Base-by-base conservation (phyloP, 2,113 vertebrate genomes). In the Atrichornis clamosus region DNA sequence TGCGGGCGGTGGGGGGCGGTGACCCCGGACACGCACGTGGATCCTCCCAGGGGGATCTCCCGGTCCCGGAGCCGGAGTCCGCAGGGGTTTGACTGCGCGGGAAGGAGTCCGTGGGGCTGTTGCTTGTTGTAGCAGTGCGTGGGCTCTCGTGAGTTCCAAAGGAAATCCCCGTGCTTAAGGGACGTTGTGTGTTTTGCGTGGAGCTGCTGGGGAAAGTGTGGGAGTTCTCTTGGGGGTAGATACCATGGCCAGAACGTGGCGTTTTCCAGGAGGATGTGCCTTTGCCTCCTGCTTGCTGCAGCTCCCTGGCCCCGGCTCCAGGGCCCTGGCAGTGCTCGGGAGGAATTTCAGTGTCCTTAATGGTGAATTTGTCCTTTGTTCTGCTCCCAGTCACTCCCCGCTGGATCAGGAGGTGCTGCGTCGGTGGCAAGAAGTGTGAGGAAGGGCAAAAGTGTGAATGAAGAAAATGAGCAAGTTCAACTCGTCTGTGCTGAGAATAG, bases 161-260 rank as follows among this genome's bases (percentile, higher is more conserved):
- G 58, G 11, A 2, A 2, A 3, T 26, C 3, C n/a, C 5, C 42
- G 64, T 3, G 64, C 47, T 11, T 8, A 0, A 4, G 37, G 78
- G 42, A n/a, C 22, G 70, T 1, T 5, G 52, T 7, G 64, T 13
- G 50, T 4, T 4, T 4, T 0, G 49, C n/a, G 1, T 5, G 1
- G 58, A 16, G 17, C 59, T 39, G 35, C 35, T 5, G 56, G 33
- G 23, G 15, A 6, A 30, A 6, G 3, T 2, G 0, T 10, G 32
- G 70, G 32, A 9, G 1, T 4, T 5, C 12, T 41, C 18, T 35
- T 6, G 73, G 41, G 8, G 52, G 32, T 41, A 1, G 33, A 1
- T 8, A 19, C 77, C 63, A 8, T 3, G 52, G 4, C 19, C 75
- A 0, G 30, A 8, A 0, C 30, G 17, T 0, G n/a, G 12, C 30